Percentiles rank a stretch among this genome's conserved stretches.
Evolutionary conservation across 2,113 vertebrate species (phyloP).

Genomic region (Boulengeromyrus knoepffleri): DNA sequence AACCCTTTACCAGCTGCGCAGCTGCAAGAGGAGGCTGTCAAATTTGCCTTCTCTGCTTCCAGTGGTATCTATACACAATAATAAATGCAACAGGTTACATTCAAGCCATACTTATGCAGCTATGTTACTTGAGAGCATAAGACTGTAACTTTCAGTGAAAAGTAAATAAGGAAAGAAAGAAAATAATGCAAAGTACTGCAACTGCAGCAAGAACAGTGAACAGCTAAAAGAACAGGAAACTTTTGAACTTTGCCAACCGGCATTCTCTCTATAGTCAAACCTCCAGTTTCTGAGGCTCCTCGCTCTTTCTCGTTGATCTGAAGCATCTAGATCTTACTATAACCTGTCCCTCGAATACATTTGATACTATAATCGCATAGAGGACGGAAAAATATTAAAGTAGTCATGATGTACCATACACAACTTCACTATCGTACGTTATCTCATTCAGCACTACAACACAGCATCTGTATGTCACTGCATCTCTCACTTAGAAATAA

Average conservation of each 20-base stretch:
- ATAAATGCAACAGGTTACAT: not conserved
- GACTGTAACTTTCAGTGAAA: not conserved
- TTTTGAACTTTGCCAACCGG: not conserved
- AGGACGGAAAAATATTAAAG: not conserved
- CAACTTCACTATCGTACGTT: no score
- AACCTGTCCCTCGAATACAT: not conserved
- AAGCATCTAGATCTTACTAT: no score
- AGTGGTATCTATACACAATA: not conserved
- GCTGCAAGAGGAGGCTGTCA: not conserved
- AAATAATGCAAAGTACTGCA: not conserved
- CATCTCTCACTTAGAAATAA: no score
- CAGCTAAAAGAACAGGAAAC: not conserved
- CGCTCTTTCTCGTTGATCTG: not conserved
- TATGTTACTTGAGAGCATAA: not conserved
- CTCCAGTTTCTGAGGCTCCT: not conserved
- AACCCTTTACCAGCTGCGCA: not conserved
- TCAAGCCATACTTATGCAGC: not conserved
- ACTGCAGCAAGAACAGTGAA: not conserved
- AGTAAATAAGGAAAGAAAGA: no score
- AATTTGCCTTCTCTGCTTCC: not conserved
- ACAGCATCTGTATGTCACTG: no score
- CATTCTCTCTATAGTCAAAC: not conserved
- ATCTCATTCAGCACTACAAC: no score
- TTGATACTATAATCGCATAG: not conserved
- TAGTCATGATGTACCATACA: no score